These are phyloP conservation scores for Sturmia bella DNA, from an alignment of 2,888 invertebrate species.

Conservation along the genomic window DNA sequence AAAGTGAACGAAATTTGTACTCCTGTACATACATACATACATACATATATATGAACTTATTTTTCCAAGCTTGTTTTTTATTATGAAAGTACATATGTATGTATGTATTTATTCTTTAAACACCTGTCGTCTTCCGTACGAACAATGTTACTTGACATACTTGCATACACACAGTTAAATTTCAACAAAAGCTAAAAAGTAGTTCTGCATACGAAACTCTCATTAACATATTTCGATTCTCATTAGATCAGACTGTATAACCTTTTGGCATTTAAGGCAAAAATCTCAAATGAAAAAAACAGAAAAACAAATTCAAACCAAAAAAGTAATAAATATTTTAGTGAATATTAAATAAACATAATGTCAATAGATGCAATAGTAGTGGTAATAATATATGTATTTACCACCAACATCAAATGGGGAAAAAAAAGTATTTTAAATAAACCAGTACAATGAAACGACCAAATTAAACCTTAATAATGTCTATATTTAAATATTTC, in stretches of 20 bases:
- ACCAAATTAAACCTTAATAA: slow-evolving; percentile 36
- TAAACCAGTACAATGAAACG: slow-evolving; percentile 43
- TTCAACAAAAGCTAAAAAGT: not conserved
- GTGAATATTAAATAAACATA: slow-evolving; percentile 36
- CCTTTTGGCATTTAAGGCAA: slow-evolving; percentile 61
- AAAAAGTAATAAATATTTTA: slow-evolving; percentile 49
- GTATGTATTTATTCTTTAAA: not conserved
- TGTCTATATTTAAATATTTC: slow-evolving; percentile 12
- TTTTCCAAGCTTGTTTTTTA: too few relatives aligned
- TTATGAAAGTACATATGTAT: too few relatives aligned
- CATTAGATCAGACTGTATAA: slow-evolving; percentile 50
- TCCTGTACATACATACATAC: too few relatives aligned
- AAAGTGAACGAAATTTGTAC: too few relatives aligned
- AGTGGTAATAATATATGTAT: slow-evolving; percentile 40
- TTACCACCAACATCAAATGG: slow-evolving; percentile 11
- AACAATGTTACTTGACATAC: not conserved
- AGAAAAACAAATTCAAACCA: not conserved
- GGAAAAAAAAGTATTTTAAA: slow-evolving; percentile 6
- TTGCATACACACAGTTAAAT: not conserved
- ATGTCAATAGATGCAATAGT: slow-evolving; percentile 23
- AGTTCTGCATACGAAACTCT: slow-evolving; percentile 23
- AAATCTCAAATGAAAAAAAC: not conserved
- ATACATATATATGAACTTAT: too few relatives aligned
- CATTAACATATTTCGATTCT: slow-evolving; percentile 64
- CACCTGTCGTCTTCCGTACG: slow-evolving; percentile 6